phyloP scores from a whole-genome alignment of 2,113 vertebrate species.

The Monarcha castaneiventris region DNA sequence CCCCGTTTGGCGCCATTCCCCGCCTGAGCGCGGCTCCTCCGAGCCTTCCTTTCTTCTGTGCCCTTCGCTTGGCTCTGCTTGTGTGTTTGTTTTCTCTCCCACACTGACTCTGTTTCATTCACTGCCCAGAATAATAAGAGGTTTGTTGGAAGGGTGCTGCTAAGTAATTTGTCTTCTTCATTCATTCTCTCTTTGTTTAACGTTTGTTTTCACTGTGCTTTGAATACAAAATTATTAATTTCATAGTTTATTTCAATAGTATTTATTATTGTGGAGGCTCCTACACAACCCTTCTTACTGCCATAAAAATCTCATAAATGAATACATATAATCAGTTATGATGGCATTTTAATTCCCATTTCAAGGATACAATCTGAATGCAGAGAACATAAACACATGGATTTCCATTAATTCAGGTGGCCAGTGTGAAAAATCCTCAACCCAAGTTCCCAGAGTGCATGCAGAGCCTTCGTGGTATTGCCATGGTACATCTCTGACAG shows the following conservation, averaged over 20 bases:
- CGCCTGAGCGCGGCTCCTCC: background rate
- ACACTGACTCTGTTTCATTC: constrained; percentile 29
- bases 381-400: background rate
- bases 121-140: constrained; percentile 44
- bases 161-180: constrained; percentile 34
- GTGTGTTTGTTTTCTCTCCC: constrained; percentile 49
- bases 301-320: background rate
- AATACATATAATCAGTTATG: background rate
- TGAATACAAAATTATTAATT: background rate
- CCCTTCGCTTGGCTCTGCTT: background rate
- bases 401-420: background rate
- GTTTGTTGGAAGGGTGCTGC: constrained; percentile 41
- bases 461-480: background rate
- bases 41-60: background rate
- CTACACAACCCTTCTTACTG: background rate
- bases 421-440: background rate
- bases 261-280: background rate
- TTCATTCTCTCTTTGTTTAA: constrained; percentile 6
- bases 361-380: background rate
- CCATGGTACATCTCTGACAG: background rate
- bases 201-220: background rate
- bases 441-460: background rate
- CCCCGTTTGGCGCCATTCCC: background rate
- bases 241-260: background rate
- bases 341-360: background rate